Base-by-base conservation (phyloP, 2,113 vertebrate genomes). In the Cricetomys ansorgei region DNA sequence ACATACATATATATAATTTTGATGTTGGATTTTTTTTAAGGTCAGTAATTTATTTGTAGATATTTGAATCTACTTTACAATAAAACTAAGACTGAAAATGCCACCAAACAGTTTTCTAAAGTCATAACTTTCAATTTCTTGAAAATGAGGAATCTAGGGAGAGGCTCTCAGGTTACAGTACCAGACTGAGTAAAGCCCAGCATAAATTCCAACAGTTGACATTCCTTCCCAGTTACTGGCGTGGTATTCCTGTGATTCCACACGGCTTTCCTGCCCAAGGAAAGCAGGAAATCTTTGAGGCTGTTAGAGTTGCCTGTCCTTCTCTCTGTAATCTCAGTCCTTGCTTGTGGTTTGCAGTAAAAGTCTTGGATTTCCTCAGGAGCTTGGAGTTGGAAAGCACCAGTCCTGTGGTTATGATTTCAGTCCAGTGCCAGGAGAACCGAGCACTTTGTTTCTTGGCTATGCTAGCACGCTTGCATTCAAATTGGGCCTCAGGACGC, bases 281-380 rank as follows among this genome's bases (percentile, higher is more conserved):
- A 92, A 96, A 79, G 67, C 65, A 80, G 81, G 93, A 96, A 94
- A 48, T 88, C 86, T 72, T 15, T 0, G 15, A 86, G 67, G 77
- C 19, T 87, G 81, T 81, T 73, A 48, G 72, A 94, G 19, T 34
- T 73, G 57, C 29, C 55, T 5, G 23, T 75, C 59, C 67, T 89
- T 91, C 73, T 85, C 57, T 94, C 45, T 55, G 88, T 83, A 72
- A 95, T 81, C 85, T 88, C 15, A 96, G 80, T 31, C 17, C 7
- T n/a, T 92, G 91, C 76, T 70, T 92, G 80, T 86, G 96, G 86
- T 91, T 73, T 75, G 72, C 91, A 67, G 67, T 25, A 50, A 95
- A 88, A 96, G 95, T 91, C 95, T 89, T 96, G 77, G 67, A 83
- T 97, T 96, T 97, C 96, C 77, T 95, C 85, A 77, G 57, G 34